A percentile compares a stretch with the other conserved stretches of the same genome.
Conservation (phyloP, 2,888 invertebrate species). For the Diplolepis rosae region DNA sequence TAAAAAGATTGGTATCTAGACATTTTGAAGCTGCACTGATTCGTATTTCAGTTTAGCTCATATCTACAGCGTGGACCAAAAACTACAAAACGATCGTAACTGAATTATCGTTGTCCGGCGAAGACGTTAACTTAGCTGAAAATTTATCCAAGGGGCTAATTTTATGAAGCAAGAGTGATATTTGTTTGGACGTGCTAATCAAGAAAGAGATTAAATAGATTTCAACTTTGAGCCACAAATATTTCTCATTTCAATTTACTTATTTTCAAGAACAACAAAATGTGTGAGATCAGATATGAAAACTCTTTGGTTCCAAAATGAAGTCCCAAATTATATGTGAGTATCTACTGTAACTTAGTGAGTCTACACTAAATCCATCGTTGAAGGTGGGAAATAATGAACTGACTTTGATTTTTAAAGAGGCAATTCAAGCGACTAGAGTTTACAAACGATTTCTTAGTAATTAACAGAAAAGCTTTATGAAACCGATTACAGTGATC, state of each 20-base stretch:
- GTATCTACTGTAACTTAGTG: background rate
- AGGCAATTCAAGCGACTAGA: background rate
- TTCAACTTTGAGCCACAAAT: background rate
- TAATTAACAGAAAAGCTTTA: slow-evolving; percentile 20
- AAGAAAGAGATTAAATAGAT: slow-evolving; percentile 9
- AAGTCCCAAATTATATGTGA: background rate
- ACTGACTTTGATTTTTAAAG: slow-evolving; percentile 11
- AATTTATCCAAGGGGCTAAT: slow-evolving; percentile 8
- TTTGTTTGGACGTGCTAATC: background rate
- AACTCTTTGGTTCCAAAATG: background rate
- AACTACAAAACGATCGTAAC: slow-evolving; percentile 17
- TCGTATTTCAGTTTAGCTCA: slow-evolving; percentile 19
- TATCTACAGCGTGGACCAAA: slow-evolving; percentile 34
- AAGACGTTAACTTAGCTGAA: slow-evolving; percentile 1
- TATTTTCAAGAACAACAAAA: background rate
- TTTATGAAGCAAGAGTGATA: background rate
- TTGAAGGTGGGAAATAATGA: background rate
- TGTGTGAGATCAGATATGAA: background rate
- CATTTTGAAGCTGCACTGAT: slow-evolving; percentile 16
- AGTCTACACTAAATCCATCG: slow-evolving; percentile 2
- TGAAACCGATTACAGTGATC: slow-evolving; percentile 13
- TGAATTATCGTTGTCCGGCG: slow-evolving; percentile 2
- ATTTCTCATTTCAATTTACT: background rate
- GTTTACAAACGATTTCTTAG: background rate
- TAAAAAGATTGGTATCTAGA: background rate